phyloP scores from a whole-genome alignment of 2,888 invertebrate species.

The Plagodis pulveraria region DNA sequence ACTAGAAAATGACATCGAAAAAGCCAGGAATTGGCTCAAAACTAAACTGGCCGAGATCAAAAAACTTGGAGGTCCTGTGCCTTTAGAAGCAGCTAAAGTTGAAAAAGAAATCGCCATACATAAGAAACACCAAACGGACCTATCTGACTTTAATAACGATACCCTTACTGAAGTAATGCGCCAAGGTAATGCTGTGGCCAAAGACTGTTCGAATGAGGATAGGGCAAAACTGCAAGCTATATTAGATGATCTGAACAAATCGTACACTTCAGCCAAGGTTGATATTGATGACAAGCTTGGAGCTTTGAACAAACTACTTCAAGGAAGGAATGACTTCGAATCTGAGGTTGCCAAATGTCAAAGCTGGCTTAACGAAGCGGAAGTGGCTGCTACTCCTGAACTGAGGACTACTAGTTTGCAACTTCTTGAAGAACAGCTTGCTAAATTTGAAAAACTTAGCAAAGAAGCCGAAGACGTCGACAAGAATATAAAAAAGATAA shows the following conservation, averaged over 20 bases:
- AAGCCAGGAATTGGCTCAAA: constrained; percentile 92
- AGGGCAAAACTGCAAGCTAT: constrained; percentile 87
- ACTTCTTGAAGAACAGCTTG: constrained; percentile 93
- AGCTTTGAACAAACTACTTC: constrained; percentile 89
- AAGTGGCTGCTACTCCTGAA: constrained; percentile 93
- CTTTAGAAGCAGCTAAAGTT: constrained; percentile 92
- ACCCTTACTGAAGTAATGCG: constrained; percentile 90
- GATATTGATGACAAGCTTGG: constrained; percentile 90
- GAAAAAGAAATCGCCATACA: constrained; percentile 92
- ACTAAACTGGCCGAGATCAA: constrained; percentile 90
- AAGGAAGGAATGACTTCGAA: constrained; percentile 93
- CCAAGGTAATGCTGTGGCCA: constrained; percentile 90
- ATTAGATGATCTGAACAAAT: constrained; percentile 88
- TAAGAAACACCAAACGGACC: constrained; percentile 90
- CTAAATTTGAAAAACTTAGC: constrained; percentile 92
- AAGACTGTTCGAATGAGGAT: constrained; percentile 92
- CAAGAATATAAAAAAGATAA: constrained; percentile 89
- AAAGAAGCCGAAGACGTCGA: constrained; percentile 90
- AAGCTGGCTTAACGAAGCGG: constrained; percentile 96
- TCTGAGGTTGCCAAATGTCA: constrained; percentile 91
- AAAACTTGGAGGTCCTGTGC: constrained; percentile 90
- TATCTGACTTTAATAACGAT: constrained; percentile 91
- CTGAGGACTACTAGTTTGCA: constrained; percentile 92
- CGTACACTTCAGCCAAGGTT: constrained; percentile 89
- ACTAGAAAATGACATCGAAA: constrained; percentile 91